These are phyloP conservation scores for Brachyrhaphis roseni DNA, from an alignment of 2,797 vertebrate genomes.

Conservation along the genomic window DNA sequence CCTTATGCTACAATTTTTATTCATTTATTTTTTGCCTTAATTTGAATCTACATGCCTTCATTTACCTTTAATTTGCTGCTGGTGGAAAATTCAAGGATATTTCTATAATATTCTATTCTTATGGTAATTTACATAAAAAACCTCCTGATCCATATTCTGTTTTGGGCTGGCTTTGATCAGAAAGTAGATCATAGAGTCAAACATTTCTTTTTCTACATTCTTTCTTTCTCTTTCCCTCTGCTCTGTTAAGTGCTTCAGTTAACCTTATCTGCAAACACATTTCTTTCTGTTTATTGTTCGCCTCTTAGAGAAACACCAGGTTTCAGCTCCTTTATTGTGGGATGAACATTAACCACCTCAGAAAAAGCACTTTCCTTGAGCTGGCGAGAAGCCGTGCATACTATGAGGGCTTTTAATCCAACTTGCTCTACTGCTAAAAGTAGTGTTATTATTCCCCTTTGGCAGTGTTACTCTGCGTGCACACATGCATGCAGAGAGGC, in stretches of 20 bases:
- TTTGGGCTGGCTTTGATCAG: not conserved
- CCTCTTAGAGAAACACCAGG: conserved; percentile 38
- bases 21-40: not conserved
- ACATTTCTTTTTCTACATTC: not conserved
- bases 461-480: conserved; percentile 19
- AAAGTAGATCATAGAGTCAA: not conserved
- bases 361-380: conserved; percentile 39
- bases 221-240: not conserved
- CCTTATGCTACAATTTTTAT: not conserved
- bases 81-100: not conserved
- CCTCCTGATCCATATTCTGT: not conserved
- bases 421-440: conserved; percentile 15
- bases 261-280: conserved; percentile 38
- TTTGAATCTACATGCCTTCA: not conserved
- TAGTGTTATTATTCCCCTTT: conserved; percentile 24
- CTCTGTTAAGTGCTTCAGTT: conserved; percentile 26
- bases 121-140: not conserved
- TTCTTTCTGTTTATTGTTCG: conserved; percentile 17
- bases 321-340: conserved; percentile 52
- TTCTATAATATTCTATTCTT: not conserved
- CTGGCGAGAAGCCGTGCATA: conserved; percentile 8
- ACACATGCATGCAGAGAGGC: conserved; percentile 9
- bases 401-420: conserved; percentile 36
- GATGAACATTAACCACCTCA: conserved; percentile 47
- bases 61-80: not conserved